Percentiles rank a stretch among this genome's conserved stretches.
Conservation (phyloP, 2,797 vertebrate species). For the Hemibagrus guttatus region DNA sequence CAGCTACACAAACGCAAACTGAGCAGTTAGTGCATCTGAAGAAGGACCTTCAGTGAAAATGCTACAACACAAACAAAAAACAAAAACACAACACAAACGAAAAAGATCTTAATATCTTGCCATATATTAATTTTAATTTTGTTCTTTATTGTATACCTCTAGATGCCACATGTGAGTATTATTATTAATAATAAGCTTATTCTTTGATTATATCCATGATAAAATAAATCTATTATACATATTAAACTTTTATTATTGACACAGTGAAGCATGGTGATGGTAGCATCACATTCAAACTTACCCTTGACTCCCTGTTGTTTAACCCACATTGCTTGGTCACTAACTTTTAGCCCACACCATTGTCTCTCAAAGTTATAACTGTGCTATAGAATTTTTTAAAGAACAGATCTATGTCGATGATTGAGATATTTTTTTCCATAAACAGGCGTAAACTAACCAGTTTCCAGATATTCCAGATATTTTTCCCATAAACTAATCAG, state of each 20-base stretch:
- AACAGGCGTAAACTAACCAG: too few species aligned
- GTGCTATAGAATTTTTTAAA: background rate
- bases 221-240: background rate
- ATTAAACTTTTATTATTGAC: background rate
- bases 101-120: too few species aligned
- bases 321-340: background rate
- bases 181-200: background rate
- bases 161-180: background rate
- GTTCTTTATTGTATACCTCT: background rate
- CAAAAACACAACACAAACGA: background rate
- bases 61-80: background rate
- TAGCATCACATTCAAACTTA: background rate
- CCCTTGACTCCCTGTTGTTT: background rate
- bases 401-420: background rate
- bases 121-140: background rate
- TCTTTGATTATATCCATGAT: background rate
- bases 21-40: background rate
- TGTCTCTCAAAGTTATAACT: background rate
- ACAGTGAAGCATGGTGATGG: background rate
- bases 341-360: background rate
- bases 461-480: too few species aligned
- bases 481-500: too few species aligned
- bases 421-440: background rate
- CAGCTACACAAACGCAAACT: constrained; percentile 1
- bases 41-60: background rate